Conservation (phyloP, 2,888 invertebrate genomes). For the Theretra japonica region DNA sequence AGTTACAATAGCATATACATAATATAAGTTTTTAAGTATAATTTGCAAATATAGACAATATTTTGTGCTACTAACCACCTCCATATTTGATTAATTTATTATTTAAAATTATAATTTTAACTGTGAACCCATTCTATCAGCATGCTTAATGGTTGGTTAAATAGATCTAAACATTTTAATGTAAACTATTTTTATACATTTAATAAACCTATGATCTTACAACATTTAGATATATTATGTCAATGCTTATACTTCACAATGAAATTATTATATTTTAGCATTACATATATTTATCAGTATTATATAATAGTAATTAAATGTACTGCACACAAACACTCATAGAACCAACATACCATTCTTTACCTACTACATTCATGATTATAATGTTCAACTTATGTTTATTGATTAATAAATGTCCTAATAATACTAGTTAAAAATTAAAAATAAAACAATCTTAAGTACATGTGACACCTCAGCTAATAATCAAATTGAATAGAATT, state of each 20-base stretch:
- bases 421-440: conserved; percentile 1
- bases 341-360: not conserved
- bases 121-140: not conserved
- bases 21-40: not conserved
- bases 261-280: no score
- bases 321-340: not conserved
- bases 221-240: no score
- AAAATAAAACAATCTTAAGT: not conserved
- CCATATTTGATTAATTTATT: not conserved
- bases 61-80: not conserved
- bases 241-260: no score
- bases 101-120: no score
- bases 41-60: not conserved
- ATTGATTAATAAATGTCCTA: not conserved
- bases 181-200: not conserved
- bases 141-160: not conserved
- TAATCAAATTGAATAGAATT: not conserved
- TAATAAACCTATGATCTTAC: no score
- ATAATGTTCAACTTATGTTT: not conserved
- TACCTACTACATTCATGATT: not conserved
- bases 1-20: not conserved
- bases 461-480: not conserved
- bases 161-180: not conserved
- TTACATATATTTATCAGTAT: no score
- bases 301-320: not conserved